Evolutionary conservation across 2,888 invertebrate genomes (phyloP).

Genomic region (Temnothorax unifasciatus): DNA sequence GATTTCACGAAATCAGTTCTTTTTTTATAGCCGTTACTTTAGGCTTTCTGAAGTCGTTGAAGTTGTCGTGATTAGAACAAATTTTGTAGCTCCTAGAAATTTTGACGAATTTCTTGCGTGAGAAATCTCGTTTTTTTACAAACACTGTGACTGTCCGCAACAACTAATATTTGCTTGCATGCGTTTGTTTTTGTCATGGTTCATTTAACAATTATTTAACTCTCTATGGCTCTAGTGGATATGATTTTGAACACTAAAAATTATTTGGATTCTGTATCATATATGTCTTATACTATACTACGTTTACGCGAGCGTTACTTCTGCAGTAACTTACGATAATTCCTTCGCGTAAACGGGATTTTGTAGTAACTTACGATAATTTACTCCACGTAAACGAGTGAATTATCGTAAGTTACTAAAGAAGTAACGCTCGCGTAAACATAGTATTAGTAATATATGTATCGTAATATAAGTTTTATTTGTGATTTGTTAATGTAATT

Average conservation of each 20-base stretch:
- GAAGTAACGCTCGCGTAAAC: too few relatives aligned
- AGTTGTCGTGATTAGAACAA: constrained; percentile 47
- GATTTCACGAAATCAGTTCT: constrained; percentile 65
- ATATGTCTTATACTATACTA: background rate
- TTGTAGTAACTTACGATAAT: too few relatives aligned
- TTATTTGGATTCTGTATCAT: background rate
- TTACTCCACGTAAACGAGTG: too few relatives aligned
- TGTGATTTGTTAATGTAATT: background rate
- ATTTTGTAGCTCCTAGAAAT: constrained; percentile 59
- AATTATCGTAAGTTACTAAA: too few relatives aligned
- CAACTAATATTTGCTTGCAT: constrained; percentile 79
- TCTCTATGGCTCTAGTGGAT: constrained; percentile 17
- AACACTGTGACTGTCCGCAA: constrained; percentile 60
- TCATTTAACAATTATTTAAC: constrained; percentile 44
- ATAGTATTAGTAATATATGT: background rate
- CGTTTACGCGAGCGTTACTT: too few relatives aligned
- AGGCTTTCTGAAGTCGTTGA: constrained; percentile 21
- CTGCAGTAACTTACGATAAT: too few relatives aligned
- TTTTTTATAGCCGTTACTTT: constrained; percentile 47
- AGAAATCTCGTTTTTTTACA: constrained; percentile 45
- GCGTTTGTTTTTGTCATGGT: constrained; percentile 72
- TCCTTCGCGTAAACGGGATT: too few relatives aligned
- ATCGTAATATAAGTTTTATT: constrained; percentile 1
- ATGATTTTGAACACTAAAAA: background rate
- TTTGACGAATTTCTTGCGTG: constrained; percentile 50